Percentiles rank a stretch among this genome's conserved stretches.
phyloP scores from a whole-genome alignment of 2,113 vertebrate species.

The Edolisoma coerulescens region DNA sequence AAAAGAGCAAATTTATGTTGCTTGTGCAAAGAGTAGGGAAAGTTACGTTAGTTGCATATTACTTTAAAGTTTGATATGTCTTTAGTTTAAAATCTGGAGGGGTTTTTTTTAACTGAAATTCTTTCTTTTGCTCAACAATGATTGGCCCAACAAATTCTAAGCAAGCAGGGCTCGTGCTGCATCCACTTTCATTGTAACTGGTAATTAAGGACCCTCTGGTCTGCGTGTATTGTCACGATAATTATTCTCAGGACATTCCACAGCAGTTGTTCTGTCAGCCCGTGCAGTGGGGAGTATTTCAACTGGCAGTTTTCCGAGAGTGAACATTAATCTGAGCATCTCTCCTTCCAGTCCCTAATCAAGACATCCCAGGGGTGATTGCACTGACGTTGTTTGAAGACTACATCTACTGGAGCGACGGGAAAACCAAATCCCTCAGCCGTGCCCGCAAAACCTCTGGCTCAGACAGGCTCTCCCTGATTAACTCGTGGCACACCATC shows the following conservation, averaged over 20 bases:
- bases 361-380: conserved; percentile 93
- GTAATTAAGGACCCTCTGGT: conserved; percentile 51
- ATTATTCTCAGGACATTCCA: conserved; percentile 58
- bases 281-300: conserved; percentile 57
- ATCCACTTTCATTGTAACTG: conserved; percentile 19
- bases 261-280: conserved; percentile 58
- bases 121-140: conserved; percentile 20
- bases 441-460: conserved; percentile 96
- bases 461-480: conserved; percentile 83
- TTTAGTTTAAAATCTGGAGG: conserved; percentile 1
- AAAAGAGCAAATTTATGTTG: background rate
- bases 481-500: conserved; percentile 97
- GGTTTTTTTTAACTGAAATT: background rate
- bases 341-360: conserved; percentile 86
- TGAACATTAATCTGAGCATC: conserved; percentile 66
- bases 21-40: background rate
- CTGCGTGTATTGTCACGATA: conserved; percentile 52
- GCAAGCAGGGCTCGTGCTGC: background rate
- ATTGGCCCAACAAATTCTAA: background rate
- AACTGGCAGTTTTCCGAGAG: conserved; percentile 64
- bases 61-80: background rate
- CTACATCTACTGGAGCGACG: conserved; percentile 98
- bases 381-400: conserved; percentile 96
- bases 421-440: conserved; percentile 95
- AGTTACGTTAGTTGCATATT: background rate